Conservation (phyloP, 1,140 invertebrate genomes). For the Habropoda laboriosa region DNA sequence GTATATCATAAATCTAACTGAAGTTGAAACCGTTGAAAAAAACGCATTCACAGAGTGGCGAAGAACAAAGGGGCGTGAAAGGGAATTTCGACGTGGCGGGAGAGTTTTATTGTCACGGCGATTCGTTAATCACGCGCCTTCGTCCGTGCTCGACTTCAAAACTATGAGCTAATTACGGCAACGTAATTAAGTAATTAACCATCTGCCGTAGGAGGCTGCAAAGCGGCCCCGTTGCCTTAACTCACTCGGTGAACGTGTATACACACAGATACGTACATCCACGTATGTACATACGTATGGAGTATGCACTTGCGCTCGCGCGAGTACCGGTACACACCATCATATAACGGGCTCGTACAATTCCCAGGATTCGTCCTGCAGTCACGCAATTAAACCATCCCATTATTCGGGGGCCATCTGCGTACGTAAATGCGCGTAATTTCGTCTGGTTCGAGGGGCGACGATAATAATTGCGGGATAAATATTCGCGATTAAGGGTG, state of each 20-base stretch:
- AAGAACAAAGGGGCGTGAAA: not conserved
- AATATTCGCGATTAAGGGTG: conserved; percentile 42
- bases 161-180: conserved; percentile 71
- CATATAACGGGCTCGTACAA: conserved; percentile 37
- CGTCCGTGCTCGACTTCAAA: conserved; percentile 51
- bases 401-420: conserved; percentile 43
- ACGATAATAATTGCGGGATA: conserved; percentile 47
- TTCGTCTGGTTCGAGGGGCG: conserved; percentile 31
- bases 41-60: no score
- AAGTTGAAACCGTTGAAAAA: not conserved
- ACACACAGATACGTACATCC: not conserved
- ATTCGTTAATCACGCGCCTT: conserved; percentile 66
- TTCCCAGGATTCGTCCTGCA: conserved; percentile 62
- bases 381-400: conserved; percentile 57
- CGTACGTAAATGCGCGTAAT: conserved; percentile 34
- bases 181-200: conserved; percentile 77
- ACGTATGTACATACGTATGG: not conserved
- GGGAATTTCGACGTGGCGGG: conserved; percentile 19
- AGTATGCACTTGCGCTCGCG: not conserved
- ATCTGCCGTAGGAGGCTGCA: conserved; percentile 60
- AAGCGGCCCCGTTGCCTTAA: conserved; percentile 52
- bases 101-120: conserved; percentile 54
- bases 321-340: not conserved
- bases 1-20: not conserved
- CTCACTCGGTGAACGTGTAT: conserved; percentile 29